Evolutionary conservation across 2,113 vertebrate genomes (phyloP).

Genomic region (Chunga burmeisteri): DNA sequence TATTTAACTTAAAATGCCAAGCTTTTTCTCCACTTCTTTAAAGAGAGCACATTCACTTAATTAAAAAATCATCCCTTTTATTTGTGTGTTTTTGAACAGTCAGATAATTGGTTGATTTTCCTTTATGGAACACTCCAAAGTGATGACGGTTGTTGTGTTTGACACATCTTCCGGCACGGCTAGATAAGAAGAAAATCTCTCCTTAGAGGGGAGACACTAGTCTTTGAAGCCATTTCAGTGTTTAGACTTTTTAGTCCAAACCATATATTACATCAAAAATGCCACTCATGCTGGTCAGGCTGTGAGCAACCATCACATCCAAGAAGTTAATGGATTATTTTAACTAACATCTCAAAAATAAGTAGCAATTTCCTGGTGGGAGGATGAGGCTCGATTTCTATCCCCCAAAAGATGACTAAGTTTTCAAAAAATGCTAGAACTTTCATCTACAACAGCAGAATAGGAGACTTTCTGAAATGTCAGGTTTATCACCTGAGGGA

Average conservation of each 20-base stretch:
- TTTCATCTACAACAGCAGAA: neutral
- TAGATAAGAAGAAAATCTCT: constrained; percentile 43
- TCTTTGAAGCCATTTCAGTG: constrained; percentile 34
- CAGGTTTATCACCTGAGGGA: neutral
- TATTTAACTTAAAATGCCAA: neutral
- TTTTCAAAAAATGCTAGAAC: neutral
- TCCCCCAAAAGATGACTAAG: neutral
- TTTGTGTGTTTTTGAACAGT: constrained; percentile 28
- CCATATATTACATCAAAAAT: neutral
- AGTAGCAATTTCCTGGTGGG: neutral
- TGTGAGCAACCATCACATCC: neutral
- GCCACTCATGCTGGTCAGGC: neutral
- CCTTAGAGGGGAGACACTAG: neutral
- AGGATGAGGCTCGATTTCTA: neutral
- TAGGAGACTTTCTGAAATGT: neutral
- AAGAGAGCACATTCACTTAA: constrained; percentile 6
- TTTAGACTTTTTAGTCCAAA: constrained; percentile 30
- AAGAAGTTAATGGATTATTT: neutral
- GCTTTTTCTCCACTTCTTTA: neutral
- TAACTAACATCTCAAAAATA: neutral
- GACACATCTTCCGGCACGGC: constrained; percentile 21
- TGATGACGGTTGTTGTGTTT: constrained; percentile 4
- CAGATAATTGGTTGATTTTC: neutral
- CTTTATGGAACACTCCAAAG: constrained; percentile 34
- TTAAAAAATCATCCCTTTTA: neutral